Percentiles rank a stretch among this genome's conserved stretches.
These are phyloP conservation scores for Gambelia wislizenii DNA, from an alignment of 2,797 vertebrate genomes.

Conservation along the genomic window DNA sequence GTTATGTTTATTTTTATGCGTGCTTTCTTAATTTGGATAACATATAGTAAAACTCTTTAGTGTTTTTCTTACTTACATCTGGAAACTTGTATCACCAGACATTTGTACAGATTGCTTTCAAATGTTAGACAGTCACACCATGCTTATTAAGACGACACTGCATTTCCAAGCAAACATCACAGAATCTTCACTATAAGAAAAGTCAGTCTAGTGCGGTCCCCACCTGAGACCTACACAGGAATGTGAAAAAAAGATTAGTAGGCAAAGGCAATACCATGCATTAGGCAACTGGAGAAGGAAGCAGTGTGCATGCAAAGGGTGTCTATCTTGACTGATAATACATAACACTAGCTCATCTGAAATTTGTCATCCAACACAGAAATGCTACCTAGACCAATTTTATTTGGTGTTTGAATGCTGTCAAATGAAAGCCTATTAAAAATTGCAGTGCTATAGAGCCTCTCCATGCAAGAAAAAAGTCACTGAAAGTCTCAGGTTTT, in stretches of 20 bases:
- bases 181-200: conserved; percentile 77
- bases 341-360: conserved; percentile 21
- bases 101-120: conserved; percentile 70
- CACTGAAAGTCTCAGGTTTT: too few relatives aligned
- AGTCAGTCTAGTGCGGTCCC: conserved; percentile 57
- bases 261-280: conserved; percentile 72
- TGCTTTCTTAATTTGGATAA: conserved; percentile 49
- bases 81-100: conserved; percentile 74
- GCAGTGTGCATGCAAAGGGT: conserved; percentile 53
- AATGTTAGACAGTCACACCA: conserved; percentile 76
- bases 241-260: conserved; percentile 79
- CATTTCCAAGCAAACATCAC: conserved; percentile 78
- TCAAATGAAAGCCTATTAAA: not conserved
- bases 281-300: conserved; percentile 63
- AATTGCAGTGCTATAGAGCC: not conserved
- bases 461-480: not conserved
- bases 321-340: conserved; percentile 38
- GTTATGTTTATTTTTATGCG: conserved; percentile 30
- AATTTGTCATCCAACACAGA: conserved; percentile 1
- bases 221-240: conserved; percentile 65
- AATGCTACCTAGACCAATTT: rapidly evolving
- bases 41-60: conserved; percentile 55
- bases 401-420: conserved; percentile 18
- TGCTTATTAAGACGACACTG: conserved; percentile 78
- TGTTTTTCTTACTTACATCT: conserved; percentile 76